Conservation (phyloP, 2,797 vertebrate genomes). For the Gallinago solitaria region DNA sequence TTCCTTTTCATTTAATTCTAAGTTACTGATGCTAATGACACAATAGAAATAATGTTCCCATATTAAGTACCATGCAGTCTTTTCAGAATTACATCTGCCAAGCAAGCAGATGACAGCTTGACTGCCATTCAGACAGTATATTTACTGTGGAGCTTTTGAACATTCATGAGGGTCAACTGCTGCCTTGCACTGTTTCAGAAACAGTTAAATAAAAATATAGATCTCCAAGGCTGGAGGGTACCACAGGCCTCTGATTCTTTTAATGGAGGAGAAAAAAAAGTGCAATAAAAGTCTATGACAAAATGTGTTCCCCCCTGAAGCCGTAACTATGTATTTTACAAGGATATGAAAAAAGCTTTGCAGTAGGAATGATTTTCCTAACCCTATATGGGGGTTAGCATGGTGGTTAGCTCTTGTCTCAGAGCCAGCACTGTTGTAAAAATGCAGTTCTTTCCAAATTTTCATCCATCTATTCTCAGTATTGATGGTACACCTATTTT, state of each 20-base stretch:
- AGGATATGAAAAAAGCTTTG: neutral
- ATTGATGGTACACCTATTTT: neutral
- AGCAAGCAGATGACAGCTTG: neutral
- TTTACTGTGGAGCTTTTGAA: neutral
- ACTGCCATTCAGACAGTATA: neutral
- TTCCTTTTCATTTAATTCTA: neutral
- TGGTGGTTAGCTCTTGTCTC: neutral
- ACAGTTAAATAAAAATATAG: conserved; percentile 1
- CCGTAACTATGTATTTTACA: neutral
- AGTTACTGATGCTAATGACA: neutral
- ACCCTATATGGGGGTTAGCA: neutral
- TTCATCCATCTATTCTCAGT: neutral
- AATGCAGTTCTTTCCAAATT: neutral
- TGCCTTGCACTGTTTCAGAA: neutral
- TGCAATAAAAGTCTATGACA: neutral
- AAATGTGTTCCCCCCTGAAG: neutral
- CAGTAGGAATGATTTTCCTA: neutral
- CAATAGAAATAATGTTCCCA: neutral
- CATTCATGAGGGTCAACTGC: neutral
- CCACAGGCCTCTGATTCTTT: neutral
- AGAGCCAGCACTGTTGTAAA: neutral
- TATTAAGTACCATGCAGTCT: neutral
- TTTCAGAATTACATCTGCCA: conserved; percentile 10
- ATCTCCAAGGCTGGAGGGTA: neutral
- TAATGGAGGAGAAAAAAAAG: neutral